A percentile compares a stretch with the other conserved stretches of the same genome.
Evolutionary conservation across 2,797 vertebrate genomes (phyloP).

Genomic region (Parotocinclus haroldoi): DNA sequence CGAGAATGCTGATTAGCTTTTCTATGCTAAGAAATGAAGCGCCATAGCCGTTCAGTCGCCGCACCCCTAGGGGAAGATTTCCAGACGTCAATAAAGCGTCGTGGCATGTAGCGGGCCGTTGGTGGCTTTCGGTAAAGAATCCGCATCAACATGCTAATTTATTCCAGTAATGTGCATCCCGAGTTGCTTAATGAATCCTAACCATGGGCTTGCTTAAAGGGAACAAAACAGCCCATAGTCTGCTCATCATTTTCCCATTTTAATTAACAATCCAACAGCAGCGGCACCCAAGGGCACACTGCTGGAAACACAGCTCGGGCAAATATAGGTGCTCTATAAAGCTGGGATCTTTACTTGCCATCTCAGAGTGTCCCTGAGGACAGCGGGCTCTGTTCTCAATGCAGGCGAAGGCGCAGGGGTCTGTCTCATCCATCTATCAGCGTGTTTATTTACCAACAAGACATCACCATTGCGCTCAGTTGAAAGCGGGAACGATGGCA

Average conservation of each 20-base stretch:
- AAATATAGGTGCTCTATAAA: too few relatives aligned
- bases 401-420: background rate
- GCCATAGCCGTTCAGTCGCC: conserved; percentile 7
- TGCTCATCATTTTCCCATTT: conserved; percentile 37
- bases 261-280: conserved; percentile 38
- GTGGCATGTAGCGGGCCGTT: background rate
- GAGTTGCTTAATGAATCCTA: conserved; percentile 36
- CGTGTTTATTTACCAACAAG: background rate
- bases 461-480: background rate
- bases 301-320: conserved; percentile 4
- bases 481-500: background rate
- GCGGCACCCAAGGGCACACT: conserved; percentile 17
- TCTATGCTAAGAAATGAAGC: conserved; percentile 21
- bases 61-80: conserved; percentile 22
- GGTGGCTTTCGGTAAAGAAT: conserved; percentile 21
- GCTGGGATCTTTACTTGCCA: too few relatives aligned
- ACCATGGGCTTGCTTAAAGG: conserved; percentile 37
- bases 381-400: conserved; percentile 5
- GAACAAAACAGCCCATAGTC: conserved; percentile 33
- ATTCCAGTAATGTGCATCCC: conserved; percentile 30
- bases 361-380: too few relatives aligned
- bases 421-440: conserved; percentile 8
- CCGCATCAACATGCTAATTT: conserved; percentile 35
- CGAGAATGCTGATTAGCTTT: conserved; percentile 20
- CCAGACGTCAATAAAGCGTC: conserved; percentile 11